These are phyloP conservation scores for Craterocephalus amniculus DNA, from an alignment of 2,797 vertebrate genomes.

Conservation along the genomic window DNA sequence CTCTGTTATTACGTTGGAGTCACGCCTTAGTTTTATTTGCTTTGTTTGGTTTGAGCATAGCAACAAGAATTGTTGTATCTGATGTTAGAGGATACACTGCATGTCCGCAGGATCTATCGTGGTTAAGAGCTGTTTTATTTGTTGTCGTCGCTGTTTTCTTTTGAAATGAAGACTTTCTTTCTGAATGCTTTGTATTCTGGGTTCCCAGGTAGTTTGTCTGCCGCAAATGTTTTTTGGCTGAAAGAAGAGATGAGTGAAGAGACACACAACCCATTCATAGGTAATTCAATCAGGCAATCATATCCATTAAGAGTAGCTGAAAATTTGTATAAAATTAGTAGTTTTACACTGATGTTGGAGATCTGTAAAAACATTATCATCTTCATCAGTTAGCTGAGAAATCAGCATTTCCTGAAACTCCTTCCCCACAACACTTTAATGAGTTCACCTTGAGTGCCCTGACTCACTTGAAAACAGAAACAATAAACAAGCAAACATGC, in stretches of 20 bases:
- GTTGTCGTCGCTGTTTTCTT: too few relatives aligned
- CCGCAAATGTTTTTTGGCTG: slow-evolving; percentile 2
- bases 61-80: slow-evolving; percentile 51
- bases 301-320: neutral
- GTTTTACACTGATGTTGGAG: slow-evolving; percentile 4
- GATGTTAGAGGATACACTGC: neutral
- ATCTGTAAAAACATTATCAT: slow-evolving; percentile 4
- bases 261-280: neutral
- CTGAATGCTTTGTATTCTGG: too few relatives aligned
- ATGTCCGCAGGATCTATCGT: neutral
- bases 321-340: slow-evolving; percentile 5
- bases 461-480: slow-evolving; percentile 4
- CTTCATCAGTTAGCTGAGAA: neutral
- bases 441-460: neutral
- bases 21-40: slow-evolving; percentile 64
- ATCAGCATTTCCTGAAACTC: slow-evolving; percentile 3
- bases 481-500: neutral
- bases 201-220: neutral
- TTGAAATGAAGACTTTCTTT: too few relatives aligned
- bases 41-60: slow-evolving; percentile 56
- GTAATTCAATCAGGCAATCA: slow-evolving; percentile 1
- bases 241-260: too few relatives aligned
- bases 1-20: slow-evolving; percentile 44
- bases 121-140: neutral
- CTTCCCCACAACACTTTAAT: neutral